Conservation (phyloP, 2,797 vertebrate genomes). For the Synaphobranchus kaupii region DNA sequence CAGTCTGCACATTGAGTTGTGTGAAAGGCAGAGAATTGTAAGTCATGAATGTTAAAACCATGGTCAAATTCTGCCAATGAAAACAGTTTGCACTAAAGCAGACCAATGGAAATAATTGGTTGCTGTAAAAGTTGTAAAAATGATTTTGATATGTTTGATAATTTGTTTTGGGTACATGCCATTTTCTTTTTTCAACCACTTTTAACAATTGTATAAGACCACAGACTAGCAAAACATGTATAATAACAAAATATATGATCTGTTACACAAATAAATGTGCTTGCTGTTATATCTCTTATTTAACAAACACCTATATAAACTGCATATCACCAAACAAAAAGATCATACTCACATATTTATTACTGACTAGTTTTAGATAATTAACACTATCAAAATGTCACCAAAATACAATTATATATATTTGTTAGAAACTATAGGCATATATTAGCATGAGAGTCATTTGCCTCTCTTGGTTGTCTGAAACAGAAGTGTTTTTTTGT, state of each 20-base stretch:
- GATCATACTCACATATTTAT: not conserved
- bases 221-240: conserved; percentile 72
- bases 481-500: not conserved
- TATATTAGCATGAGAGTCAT: no score
- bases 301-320: conserved; percentile 3
- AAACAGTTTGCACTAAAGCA: conserved; percentile 90
- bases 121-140: conserved; percentile 91
- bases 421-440: not conserved
- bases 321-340: not conserved
- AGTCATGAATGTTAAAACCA: conserved; percentile 66
- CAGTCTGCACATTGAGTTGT: conserved; percentile 67
- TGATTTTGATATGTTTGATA: conserved; percentile 87
- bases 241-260: conserved; percentile 76
- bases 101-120: conserved; percentile 87
- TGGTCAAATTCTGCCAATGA: conserved; percentile 77
- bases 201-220: conserved; percentile 84
- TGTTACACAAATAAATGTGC: conserved; percentile 82
- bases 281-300: conserved; percentile 69
- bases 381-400: not conserved
- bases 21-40: conserved; percentile 68
- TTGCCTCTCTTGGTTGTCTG: not conserved
- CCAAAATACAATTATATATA: not conserved
- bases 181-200: conserved; percentile 89
- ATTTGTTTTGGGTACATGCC: conserved; percentile 91
- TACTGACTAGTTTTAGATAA: not conserved